Evolutionary conservation across 1,140 invertebrate species (phyloP).

Genomic region (Zaprionus vittiger): DNA sequence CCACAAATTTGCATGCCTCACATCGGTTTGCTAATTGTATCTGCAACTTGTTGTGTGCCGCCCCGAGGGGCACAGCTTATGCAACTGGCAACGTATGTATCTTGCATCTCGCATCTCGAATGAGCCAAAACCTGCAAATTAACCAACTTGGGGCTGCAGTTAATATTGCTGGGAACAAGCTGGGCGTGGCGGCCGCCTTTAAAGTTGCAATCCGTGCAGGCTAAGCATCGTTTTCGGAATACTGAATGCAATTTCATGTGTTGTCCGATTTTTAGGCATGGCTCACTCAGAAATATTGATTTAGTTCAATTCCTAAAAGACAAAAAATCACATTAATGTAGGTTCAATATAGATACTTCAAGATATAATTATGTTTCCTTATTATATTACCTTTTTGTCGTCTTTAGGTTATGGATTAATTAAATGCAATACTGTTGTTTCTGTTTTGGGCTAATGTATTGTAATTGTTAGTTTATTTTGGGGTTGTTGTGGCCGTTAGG

Average conservation of each 20-base stretch:
- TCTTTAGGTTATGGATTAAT: too few relatives aligned
- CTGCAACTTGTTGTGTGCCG: constrained; percentile 25
- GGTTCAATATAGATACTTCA: not conserved
- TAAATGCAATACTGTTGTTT: too few relatives aligned
- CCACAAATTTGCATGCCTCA: constrained; percentile 23
- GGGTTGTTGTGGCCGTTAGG: too few relatives aligned
- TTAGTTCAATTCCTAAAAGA: not conserved
- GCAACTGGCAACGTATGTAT: not conserved
- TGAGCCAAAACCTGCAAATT: constrained; percentile 29
- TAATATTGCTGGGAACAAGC: not conserved
- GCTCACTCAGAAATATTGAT: too few relatives aligned
- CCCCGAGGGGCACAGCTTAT: constrained; percentile 6
- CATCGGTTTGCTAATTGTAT: constrained; percentile 28
- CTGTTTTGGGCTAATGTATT: too few relatives aligned
- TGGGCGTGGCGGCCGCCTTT: not conserved
- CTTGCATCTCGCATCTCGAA: constrained; percentile 19
- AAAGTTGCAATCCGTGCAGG: not conserved
- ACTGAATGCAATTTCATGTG: too few relatives aligned
- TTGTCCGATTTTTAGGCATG: too few relatives aligned
- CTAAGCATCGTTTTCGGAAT: too few relatives aligned
- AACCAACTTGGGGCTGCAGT: constrained; percentile 12
- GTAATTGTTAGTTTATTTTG: too few relatives aligned
- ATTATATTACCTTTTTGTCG: too few relatives aligned
- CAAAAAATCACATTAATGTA: not conserved
- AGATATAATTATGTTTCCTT: too few relatives aligned